Evolutionary conservation across 2,888 invertebrate genomes (phyloP).

Genomic region (Loripinus fragilis): DNA sequence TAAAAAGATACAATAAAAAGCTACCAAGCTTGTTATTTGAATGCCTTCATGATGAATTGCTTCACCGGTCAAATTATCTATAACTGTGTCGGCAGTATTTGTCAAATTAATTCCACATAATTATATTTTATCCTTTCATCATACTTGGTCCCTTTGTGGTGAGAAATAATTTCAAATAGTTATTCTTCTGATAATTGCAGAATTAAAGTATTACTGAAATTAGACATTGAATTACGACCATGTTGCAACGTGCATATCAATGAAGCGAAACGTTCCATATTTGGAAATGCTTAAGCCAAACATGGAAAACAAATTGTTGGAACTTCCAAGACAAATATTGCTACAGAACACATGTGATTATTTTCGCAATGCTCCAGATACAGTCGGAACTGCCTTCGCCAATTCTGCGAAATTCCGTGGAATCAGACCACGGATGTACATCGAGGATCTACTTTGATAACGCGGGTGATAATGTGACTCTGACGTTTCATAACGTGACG

Average conservation of each 20-base stretch:
- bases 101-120: slow-evolving; percentile 26
- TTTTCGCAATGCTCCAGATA: too few species aligned
- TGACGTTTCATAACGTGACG: too few species aligned
- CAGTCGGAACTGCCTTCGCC: too few species aligned
- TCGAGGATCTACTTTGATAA: too few species aligned
- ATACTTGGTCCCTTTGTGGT: slow-evolving; percentile 11
- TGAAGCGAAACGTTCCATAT: slow-evolving; percentile 8
- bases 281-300: slow-evolving; percentile 5
- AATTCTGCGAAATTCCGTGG: too few species aligned
- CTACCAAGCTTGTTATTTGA: not conserved
- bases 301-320: not conserved
- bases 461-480: too few species aligned
- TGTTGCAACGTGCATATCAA: slow-evolving; percentile 10
- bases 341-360: not conserved
- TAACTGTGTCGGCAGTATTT: slow-evolving; percentile 25
- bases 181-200: slow-evolving; percentile 22
- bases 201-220: slow-evolving; percentile 28
- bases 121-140: slow-evolving; percentile 26
- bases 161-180: slow-evolving; percentile 22
- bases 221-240: slow-evolving; percentile 24
- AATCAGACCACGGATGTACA: too few species aligned
- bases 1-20: not conserved
- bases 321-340: slow-evolving; percentile 6
- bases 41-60: slow-evolving; percentile 1
- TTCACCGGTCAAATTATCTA: slow-evolving; percentile 18